Base-by-base conservation (phyloP, 2,888 invertebrate genomes). In the Synergus japonicus region DNA sequence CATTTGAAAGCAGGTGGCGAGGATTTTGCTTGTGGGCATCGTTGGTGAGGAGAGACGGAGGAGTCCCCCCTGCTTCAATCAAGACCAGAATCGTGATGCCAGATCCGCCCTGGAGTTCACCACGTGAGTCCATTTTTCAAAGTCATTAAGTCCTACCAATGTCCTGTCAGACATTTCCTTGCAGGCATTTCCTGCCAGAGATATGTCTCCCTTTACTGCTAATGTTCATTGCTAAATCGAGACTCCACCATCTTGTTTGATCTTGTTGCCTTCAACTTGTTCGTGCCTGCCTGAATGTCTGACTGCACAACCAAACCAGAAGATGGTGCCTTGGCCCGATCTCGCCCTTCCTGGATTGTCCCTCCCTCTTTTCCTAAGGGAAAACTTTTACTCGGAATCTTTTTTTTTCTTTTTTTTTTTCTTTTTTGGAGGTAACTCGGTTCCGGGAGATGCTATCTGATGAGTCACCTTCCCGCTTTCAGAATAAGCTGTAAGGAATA, bases 161-260 rank as follows among this genome's bases (percentile, higher is more conserved):
- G 66, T 22, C 60, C 80, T 69, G 60, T 43, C 69, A 65, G 66
- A 37, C 7, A 37, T 37, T 37, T 37, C 37, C 37, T 37, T 37
- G 4, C 37, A 37, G 37, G 37, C 37, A 5, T 37, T 37, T 37
- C 37, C 37, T 37, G 37, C 37, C 37, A 37, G 37, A 37, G 37
- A 37, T 7, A 37, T 37, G 5, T 37, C 37, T 37, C 37, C 37
- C 37, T 5, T 7, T 85, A 84, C 84, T 85, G 84, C 83, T 83
- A 82, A 81, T 85, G 83, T 85, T 79, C 83, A 82, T 81, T 79
- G 83, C 12, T 12, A 12, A 60, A 22, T 77, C 85, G 82, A 80
- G 78, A 78, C 85, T 86, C 88, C 89, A 88, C 91, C 91, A 91
- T 91, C 88, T 91, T 91, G 91, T 89, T 88, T 88, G 89, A 88